Evolutionary conservation across 2,888 invertebrate genomes (phyloP).

Genomic region (Byasa hedistus): DNA sequence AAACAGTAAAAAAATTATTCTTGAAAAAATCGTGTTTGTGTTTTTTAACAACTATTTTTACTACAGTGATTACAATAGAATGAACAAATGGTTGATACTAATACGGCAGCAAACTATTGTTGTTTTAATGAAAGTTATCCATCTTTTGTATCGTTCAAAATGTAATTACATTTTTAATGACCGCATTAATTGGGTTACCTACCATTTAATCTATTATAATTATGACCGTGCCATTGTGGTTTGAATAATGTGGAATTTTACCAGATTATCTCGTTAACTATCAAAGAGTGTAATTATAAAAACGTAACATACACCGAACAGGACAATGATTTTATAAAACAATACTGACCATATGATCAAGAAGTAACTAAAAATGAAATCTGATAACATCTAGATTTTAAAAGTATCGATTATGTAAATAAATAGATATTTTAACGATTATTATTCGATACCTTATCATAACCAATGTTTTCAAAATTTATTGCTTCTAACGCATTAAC

Average conservation of each 20-base stretch:
- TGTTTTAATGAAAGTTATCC: slow-evolving; percentile 21
- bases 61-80: neutral
- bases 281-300: neutral
- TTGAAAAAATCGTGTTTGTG: too few species aligned
- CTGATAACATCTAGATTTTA: too few species aligned
- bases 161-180: slow-evolving; percentile 24
- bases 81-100: too few species aligned
- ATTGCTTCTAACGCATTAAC: neutral
- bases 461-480: too few species aligned
- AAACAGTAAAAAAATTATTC: too few species aligned
- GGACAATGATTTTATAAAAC: too few species aligned
- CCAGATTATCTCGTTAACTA: slow-evolving; percentile 3
- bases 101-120: slow-evolving; percentile 14
- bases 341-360: too few species aligned
- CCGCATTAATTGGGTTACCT: slow-evolving; percentile 24
- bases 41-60: neutral
- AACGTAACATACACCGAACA: too few species aligned
- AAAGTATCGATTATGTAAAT: too few species aligned
- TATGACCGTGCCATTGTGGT: slow-evolving; percentile 11
- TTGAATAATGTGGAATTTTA: slow-evolving; percentile 13
- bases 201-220: slow-evolving; percentile 23
- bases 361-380: too few species aligned
- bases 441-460: too few species aligned
- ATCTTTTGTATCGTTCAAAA: slow-evolving; percentile 7
- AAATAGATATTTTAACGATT: too few species aligned